Percentiles rank a stretch among this genome's conserved stretches.
These are phyloP conservation scores for Diadophis punctatus DNA, from an alignment of 2,113 vertebrate species.

Conservation along the genomic window DNA sequence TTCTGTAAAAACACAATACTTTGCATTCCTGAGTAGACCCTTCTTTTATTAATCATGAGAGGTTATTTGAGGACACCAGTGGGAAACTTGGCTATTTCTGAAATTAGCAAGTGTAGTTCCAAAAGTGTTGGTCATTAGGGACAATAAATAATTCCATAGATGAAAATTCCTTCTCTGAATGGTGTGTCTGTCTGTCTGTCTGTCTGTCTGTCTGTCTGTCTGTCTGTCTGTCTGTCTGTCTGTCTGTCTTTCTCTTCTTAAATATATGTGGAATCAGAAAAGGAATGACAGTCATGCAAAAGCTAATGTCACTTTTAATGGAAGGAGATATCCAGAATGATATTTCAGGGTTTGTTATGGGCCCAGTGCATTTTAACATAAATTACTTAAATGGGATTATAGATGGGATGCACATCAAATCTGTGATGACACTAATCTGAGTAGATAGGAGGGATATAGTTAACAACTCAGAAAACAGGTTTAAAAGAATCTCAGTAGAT, in stretches of 20 bases:
- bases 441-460: background rate
- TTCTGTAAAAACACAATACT: background rate
- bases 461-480: background rate
- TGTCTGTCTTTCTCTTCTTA: background rate
- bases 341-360: background rate
- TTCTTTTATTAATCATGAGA: background rate
- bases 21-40: background rate
- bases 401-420: background rate
- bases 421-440: background rate
- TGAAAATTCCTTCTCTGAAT: accelerated
- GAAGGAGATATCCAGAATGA: background rate
- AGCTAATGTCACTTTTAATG: background rate
- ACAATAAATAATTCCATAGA: background rate
- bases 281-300: background rate
- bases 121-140: background rate
- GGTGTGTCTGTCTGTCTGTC: background rate
- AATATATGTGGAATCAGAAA: background rate
- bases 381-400: background rate
- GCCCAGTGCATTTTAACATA: background rate
- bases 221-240: background rate
- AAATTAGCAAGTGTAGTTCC: background rate
- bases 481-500: background rate
- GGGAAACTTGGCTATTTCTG: background rate
- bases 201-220: too few relatives aligned
- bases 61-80: slow-evolving; percentile 1